Conservation (phyloP, 1,140 invertebrate genomes). For the Anastrepha ludens region DNA sequence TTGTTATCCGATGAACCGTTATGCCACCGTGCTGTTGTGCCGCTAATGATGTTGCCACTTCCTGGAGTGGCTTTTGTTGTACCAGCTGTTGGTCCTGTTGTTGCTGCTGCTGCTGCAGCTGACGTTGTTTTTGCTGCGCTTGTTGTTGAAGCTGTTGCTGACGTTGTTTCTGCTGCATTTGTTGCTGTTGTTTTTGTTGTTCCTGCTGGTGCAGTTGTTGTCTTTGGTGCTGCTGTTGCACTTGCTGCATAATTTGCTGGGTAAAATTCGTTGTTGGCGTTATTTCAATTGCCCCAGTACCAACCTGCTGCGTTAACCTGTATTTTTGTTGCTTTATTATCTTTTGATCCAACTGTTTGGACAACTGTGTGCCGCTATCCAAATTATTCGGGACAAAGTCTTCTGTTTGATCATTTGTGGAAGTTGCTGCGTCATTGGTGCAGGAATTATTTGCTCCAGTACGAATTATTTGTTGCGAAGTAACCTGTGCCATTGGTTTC, state of each 20-base stretch:
- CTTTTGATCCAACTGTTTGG: background rate
- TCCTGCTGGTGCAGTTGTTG: slow-evolving; percentile 26
- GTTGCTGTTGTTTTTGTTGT: slow-evolving; percentile 56
- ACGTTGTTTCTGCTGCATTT: slow-evolving; percentile 49
- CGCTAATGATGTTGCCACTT: slow-evolving; percentile 23
- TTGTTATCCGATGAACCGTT: slow-evolving; percentile 68
- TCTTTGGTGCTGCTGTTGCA: slow-evolving; percentile 56
- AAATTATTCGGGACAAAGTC: slow-evolving; percentile 19
- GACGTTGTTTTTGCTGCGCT: slow-evolving; percentile 53
- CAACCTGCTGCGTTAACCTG: slow-evolving; percentile 55
- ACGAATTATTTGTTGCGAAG: slow-evolving; percentile 58
- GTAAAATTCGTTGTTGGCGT: slow-evolving; percentile 57
- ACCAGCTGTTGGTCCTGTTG: slow-evolving; percentile 49
- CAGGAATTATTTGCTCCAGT: background rate
- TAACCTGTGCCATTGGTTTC: slow-evolving; percentile 53
- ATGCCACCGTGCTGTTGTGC: slow-evolving; percentile 56
- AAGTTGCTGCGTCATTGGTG: slow-evolving; percentile 53
- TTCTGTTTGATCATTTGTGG: slow-evolving; percentile 60
- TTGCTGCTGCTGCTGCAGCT: too few species aligned
- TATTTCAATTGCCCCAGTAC: slow-evolving; percentile 57
- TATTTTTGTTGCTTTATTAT: slow-evolving; percentile 56
- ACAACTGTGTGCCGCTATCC: background rate
- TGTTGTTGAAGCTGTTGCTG: slow-evolving; percentile 56
- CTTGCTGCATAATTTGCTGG: slow-evolving; percentile 61
- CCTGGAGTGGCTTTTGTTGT: slow-evolving; percentile 56